Base-by-base conservation (phyloP, 2,888 invertebrate genomes). In the Rhagium mordax region DNA sequence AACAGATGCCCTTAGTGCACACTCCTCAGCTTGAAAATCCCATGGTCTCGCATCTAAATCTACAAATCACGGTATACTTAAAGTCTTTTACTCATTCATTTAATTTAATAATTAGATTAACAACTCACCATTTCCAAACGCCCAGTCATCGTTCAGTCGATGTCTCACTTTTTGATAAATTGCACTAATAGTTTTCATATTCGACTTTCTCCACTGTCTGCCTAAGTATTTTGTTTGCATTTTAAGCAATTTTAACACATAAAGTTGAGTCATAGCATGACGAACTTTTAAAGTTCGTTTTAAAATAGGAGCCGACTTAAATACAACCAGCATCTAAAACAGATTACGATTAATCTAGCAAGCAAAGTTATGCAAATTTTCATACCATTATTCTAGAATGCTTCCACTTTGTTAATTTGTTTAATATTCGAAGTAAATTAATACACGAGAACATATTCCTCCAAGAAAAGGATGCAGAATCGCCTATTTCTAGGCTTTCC, bases 141-240 rank as follows among this genome's bases (percentile, higher is more conserved):
- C 99, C 99, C 99, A 99, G 87, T 99, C 99, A 87, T 99, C 99
- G 85, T 98, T 99, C 59, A 99, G 90, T 68, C 98, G 92, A 89
- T 98, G 98, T 41, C 98, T 91, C 4, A 97, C 96, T 91, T 99
- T 98, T 71, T 97, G 95, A 87, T 99, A 99, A 85, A 99, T 99
- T 71, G 98, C 98, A 86, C 98, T 98, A 89, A 99, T 97, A 0
- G 98, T 98, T 88, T 98, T 99, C 99, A 99, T 99, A 87, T 99
- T 99, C 1, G 97, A 96, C 88, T 99, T 99, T 61, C 99, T 92
- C 99, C 99, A 99, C 86, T 99, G 99, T 10, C 99, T 91, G 0
- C 99, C 99, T 83, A 99, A 91, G 89, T 99, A 99, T 86, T 98
- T 98, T 0, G 98, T 99, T 90, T 99, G 99, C 98, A 99, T 98